These are phyloP conservation scores for Olivierus martensii DNA, from an alignment of 1,140 invertebrate species.

Conservation along the genomic window DNA sequence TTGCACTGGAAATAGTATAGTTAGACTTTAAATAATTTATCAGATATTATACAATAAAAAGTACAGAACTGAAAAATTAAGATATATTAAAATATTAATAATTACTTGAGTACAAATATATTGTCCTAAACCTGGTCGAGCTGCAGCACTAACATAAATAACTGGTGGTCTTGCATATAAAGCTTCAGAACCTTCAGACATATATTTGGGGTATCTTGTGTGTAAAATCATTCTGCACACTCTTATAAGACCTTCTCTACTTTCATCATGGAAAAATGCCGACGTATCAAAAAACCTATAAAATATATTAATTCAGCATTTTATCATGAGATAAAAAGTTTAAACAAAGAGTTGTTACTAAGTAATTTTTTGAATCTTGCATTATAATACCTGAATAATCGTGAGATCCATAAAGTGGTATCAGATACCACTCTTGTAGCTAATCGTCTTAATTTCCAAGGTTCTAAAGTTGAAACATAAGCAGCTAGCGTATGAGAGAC, in stretches of 20 bases:
- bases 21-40: too few species aligned
- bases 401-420: conserved; percentile 58
- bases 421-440: conserved; percentile 55
- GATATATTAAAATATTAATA: too few species aligned
- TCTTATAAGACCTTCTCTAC: conserved; percentile 55
- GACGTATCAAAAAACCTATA: conserved; percentile 47
- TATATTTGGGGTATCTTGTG: conserved; percentile 62
- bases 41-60: too few species aligned
- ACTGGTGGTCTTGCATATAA: conserved; percentile 55
- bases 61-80: conserved; percentile 17
- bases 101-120: conserved; percentile 57
- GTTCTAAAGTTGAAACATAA: conserved; percentile 52
- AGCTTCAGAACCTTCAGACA: conserved; percentile 62
- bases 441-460: conserved; percentile 49
- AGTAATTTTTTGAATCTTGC: too few species aligned
- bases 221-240: conserved; percentile 62
- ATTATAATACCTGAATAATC: conserved; percentile 65
- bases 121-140: conserved; percentile 55
- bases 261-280: conserved; percentile 62
- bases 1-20: too few species aligned
- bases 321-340: too few species aligned
- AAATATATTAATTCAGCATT: too few species aligned
- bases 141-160: conserved; percentile 66
- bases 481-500: conserved; percentile 58
- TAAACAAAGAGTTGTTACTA: too few species aligned